Percentiles rank a stretch among this genome's conserved stretches.
Evolutionary conservation across 2,888 invertebrate genomes (phyloP).

Genomic region (Pammene fasciana): DNA sequence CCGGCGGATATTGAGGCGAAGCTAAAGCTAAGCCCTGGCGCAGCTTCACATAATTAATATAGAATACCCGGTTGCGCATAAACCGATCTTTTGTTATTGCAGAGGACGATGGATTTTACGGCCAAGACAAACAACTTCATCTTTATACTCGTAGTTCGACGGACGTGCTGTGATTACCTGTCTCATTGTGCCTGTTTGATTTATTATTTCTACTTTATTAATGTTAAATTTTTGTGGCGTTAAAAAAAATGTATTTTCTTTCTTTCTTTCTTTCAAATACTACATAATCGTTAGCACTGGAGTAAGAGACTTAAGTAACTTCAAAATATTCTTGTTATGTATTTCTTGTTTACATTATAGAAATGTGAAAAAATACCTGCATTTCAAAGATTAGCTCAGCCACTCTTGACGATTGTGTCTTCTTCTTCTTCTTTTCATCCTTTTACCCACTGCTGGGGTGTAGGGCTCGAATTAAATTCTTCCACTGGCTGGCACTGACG

Average conservation of each 20-base stretch:
- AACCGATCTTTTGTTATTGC: slow-evolving; percentile 52
- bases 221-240: too few relatives aligned
- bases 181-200: too few relatives aligned
- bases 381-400: not conserved
- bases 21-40: slow-evolving; percentile 46
- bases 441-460: too few relatives aligned
- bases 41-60: slow-evolving; percentile 54
- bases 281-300: not conserved
- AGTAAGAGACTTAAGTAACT: not conserved
- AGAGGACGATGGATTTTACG: slow-evolving; percentile 15
- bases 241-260: too few relatives aligned
- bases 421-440: too few relatives aligned
- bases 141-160: slow-evolving; percentile 3
- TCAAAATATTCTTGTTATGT: not conserved
- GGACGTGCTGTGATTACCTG: slow-evolving; percentile 13
- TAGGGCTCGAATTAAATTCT: too few relatives aligned
- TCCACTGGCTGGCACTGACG: too few relatives aligned
- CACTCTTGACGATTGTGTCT: slow-evolving; percentile 3
- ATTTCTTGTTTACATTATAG: not conserved
- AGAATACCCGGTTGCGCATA: slow-evolving; percentile 50
- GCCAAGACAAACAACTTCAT: slow-evolving; percentile 15
- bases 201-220: too few relatives aligned
- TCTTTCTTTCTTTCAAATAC: too few relatives aligned
- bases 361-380: not conserved
- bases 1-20: slow-evolving; percentile 56